Conservation (phyloP, 2,113 vertebrate species). For the Sceloporus tristichus region DNA sequence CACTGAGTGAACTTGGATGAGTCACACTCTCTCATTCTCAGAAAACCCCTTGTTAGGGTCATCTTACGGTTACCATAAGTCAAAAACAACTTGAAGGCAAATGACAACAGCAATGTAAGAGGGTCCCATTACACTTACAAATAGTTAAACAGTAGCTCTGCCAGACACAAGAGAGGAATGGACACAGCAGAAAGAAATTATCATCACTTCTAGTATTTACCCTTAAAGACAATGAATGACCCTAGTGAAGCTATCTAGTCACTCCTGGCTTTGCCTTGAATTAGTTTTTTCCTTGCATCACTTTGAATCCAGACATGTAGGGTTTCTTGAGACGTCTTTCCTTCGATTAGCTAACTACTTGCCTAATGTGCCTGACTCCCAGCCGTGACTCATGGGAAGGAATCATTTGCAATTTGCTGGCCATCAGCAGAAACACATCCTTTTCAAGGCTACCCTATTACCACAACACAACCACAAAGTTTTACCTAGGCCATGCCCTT, state of each 20-base stretch:
- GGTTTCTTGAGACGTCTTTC: not conserved
- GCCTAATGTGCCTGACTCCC: not conserved
- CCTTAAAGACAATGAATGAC: not conserved
- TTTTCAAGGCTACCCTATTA: not conserved
- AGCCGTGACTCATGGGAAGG: not conserved
- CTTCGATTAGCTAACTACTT: not conserved
- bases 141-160: not conserved
- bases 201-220: not conserved
- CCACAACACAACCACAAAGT: not conserved
- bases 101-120: not conserved
- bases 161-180: not conserved
- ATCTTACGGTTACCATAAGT: no score
- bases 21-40: no score
- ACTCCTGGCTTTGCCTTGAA: not conserved
- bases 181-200: not conserved
- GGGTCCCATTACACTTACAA: no score
- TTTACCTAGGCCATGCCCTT: not conserved
- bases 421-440: slow-evolving; percentile 5
- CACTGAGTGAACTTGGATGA: no score
- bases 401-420: not conserved
- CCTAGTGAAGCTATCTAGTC: not conserved
- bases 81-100: no score
- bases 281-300: not conserved
- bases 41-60: no score
- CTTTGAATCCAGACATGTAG: not conserved